Evolutionary conservation across 1,140 invertebrate genomes (phyloP).

Genomic region (Drosophila tsacasi): DNA sequence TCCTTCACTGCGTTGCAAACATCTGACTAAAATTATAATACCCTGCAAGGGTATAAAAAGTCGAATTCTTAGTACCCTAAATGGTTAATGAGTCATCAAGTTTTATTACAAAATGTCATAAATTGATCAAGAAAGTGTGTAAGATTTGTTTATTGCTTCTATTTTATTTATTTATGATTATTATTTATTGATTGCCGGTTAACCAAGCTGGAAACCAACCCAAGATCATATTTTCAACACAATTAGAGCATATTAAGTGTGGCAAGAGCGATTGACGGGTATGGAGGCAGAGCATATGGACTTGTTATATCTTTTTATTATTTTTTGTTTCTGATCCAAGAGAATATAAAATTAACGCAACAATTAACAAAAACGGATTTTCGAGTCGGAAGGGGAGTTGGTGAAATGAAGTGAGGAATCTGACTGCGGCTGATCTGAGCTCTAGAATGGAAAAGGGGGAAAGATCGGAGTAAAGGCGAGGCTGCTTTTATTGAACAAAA

Average conservation of each 20-base stretch:
- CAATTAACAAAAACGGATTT: conserved; percentile 66
- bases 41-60: no score
- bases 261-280: conserved; percentile 30
- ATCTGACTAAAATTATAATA: no score
- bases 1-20: no score
- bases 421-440: conserved; percentile 36
- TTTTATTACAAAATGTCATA: not conserved
- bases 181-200: conserved; percentile 3
- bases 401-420: conserved; percentile 40
- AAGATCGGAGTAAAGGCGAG: not conserved
- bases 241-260: conserved; percentile 57
- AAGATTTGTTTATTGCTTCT: conserved; percentile 1
- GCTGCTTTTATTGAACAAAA: conserved; percentile 30
- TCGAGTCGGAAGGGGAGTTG: conserved; percentile 16
- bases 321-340: conserved; percentile 24
- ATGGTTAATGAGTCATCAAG: conserved; percentile 6
- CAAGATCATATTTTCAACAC: conserved; percentile 39
- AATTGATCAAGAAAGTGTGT: not conserved
- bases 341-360: conserved; percentile 62
- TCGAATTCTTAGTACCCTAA: not conserved
- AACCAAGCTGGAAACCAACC: conserved; percentile 3
- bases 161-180: conserved; percentile 5
- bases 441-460: conserved; percentile 15
- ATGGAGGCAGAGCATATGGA: conserved; percentile 9
- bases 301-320: conserved; percentile 20